A percentile compares a stretch with the other conserved stretches of the same genome.
These are phyloP conservation scores for Oncorhynchus masou DNA, from an alignment of 2,113 vertebrate species.

Conservation along the genomic window DNA sequence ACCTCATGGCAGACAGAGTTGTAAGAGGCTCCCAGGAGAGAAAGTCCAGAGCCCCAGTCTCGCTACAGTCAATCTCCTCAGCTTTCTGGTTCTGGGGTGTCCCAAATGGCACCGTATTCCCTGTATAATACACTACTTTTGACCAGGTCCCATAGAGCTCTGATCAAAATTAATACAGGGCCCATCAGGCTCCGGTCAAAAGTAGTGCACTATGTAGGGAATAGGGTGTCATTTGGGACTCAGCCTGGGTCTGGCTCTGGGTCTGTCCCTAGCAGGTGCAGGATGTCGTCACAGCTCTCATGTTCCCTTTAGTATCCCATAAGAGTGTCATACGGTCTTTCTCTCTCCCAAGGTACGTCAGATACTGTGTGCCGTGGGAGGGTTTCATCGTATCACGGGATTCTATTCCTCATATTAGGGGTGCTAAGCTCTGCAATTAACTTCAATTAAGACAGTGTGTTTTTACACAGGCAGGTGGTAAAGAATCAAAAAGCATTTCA, in stretches of 20 bases:
- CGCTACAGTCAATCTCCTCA: no score
- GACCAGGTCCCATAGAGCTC: neutral
- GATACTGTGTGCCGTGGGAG: neutral
- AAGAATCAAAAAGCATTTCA: neutral
- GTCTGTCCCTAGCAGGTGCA: neutral
- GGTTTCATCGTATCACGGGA: neutral
- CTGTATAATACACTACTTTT: neutral
- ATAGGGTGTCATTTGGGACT: no score
- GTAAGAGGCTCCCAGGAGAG: conserved; percentile 1
- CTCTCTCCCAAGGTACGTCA: no score
- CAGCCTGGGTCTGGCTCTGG: neutral
- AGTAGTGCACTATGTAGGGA: no score
- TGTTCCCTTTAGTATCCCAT: neutral
- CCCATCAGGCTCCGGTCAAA: neutral
- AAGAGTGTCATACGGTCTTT: neutral
- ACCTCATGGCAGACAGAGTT: neutral
- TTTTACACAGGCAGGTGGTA: neutral
- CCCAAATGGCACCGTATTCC: neutral
- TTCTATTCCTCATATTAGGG: neutral
- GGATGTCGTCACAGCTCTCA: neutral
- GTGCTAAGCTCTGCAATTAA: neutral
- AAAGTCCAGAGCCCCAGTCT: neutral
- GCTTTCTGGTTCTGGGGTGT: no score
- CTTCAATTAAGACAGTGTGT: neutral
- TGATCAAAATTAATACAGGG: neutral